These are phyloP conservation scores for Sceloporus undulatus DNA, from an alignment of 2,113 vertebrate species.

Conservation along the genomic window DNA sequence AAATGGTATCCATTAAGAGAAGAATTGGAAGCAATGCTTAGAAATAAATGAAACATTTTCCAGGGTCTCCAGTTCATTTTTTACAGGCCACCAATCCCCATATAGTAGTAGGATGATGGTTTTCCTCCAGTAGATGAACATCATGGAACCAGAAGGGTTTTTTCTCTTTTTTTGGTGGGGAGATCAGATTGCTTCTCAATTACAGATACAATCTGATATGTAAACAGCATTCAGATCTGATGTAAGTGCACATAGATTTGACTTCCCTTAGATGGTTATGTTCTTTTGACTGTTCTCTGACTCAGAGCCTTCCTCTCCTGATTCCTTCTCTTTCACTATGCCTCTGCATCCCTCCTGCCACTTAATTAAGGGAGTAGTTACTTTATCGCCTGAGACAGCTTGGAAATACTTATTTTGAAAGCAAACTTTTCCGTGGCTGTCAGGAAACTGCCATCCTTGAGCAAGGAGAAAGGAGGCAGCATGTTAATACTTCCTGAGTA, in stretches of 20 bases:
- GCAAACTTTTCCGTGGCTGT: neutral
- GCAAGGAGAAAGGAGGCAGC: neutral
- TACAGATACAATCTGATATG: neutral
- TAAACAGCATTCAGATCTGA: neutral
- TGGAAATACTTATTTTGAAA: neutral
- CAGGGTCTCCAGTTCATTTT: neutral
- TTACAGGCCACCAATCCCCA: too few relatives aligned
- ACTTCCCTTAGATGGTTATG: too few relatives aligned
- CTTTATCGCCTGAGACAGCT: neutral
- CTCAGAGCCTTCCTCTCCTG: neutral
- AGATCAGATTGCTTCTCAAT: neutral
- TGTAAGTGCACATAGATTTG: neutral
- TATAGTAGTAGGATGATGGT: neutral
- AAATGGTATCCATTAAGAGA: neutral
- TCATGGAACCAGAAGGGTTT: neutral
- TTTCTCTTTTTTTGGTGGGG: neutral
- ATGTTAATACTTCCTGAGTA: neutral
- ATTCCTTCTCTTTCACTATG: neutral
- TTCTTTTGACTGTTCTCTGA: neutral
- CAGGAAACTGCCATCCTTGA: neutral
- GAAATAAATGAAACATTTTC: neutral
- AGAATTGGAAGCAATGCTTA: neutral
- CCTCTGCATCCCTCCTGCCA: neutral
- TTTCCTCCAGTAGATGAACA: too few relatives aligned
- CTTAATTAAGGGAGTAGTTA: neutral